A percentile compares a stretch with the other conserved stretches of the same genome.
phyloP scores from a whole-genome alignment of 2,113 vertebrate genomes.

The Sisor rabdophorus region DNA sequence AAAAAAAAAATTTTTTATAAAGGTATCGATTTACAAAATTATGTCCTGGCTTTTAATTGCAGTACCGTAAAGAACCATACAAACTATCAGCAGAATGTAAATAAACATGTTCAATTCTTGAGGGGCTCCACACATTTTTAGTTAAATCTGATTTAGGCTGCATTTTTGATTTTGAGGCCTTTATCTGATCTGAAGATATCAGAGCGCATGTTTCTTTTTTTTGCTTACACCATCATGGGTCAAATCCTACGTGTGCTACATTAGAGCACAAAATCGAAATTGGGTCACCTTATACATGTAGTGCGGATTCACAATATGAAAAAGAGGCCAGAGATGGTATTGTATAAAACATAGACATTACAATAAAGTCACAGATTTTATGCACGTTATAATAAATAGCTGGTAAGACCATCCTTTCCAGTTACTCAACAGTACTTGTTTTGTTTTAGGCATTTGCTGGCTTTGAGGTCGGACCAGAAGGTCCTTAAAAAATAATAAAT shows the following conservation, averaged over 20 bases:
- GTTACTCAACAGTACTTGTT: constrained; percentile 18
- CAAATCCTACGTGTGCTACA: no score
- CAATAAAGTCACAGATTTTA: not conserved
- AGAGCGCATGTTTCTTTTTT: no score
- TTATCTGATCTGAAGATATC: no score
- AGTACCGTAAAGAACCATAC: not conserved
- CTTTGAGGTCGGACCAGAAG: constrained; percentile 29
- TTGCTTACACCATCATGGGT: no score
- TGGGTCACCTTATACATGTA: no score
- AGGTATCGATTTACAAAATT: not conserved
- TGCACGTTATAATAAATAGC: not conserved
- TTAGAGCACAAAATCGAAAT: not conserved
- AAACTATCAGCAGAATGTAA: not conserved
- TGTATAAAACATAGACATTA: not conserved
- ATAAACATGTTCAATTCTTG: not conserved
- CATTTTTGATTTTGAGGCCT: not conserved
- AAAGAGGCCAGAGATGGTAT: not conserved
- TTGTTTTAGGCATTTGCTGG: constrained; percentile 40
- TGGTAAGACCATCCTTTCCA: not conserved
- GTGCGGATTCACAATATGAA: no score
- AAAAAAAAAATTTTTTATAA: no score
- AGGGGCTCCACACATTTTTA: not conserved
- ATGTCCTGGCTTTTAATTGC: not conserved
- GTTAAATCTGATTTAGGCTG: not conserved
- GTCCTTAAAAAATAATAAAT: not conserved